Base-by-base conservation (phyloP, 2,888 invertebrate species). In the Rhagonycha fulva region DNA sequence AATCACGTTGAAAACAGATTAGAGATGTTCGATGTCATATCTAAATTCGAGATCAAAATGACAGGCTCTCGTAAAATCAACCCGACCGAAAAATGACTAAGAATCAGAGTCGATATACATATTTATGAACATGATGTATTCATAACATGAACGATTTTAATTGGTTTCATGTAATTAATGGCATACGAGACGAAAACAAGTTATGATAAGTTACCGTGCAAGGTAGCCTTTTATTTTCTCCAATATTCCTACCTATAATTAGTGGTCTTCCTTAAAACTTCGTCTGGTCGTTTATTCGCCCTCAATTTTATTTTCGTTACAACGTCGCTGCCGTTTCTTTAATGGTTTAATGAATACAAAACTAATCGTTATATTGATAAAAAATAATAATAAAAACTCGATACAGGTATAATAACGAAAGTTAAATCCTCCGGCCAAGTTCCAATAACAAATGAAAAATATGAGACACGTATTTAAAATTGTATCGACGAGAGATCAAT, bases 81-180 rank as follows among this genome's bases (percentile, higher is more conserved):
- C 80, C 81, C 84, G 80, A 84, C 84, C 84, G 83, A 83, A 84
- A 84, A 84, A 84, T 84, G 83, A 84, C 81, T 82, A 82, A 82
- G 83, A 84, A 84, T 82, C 82, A 81, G 78, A 83, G 80, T 82
- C 82, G 79, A 83, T 84, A 82, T 78, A 78, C 82, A 83, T 84
- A 83, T 84, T 84, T 83, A 84, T 83, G 82, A 82, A 82, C 82
- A 81, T 84, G 83, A 84, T 85, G 80, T 84, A 84, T 85, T 84
- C 84, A 84, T 84, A 84, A 85, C 84, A 81, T 81, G 83, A 83
- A 81, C 83, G 83, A 82, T 83, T 85, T 84, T 85, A 84, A 85
- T 85, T 85, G 84, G 84, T 84, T 84, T 82, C 79, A 78, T 81
- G 82, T 83, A 82, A 83, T 83, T 82, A 83, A 82, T 82, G 81